Evolutionary conservation across 2,888 invertebrate genomes (phyloP).

Genomic region (Ormyrus rosae): DNA sequence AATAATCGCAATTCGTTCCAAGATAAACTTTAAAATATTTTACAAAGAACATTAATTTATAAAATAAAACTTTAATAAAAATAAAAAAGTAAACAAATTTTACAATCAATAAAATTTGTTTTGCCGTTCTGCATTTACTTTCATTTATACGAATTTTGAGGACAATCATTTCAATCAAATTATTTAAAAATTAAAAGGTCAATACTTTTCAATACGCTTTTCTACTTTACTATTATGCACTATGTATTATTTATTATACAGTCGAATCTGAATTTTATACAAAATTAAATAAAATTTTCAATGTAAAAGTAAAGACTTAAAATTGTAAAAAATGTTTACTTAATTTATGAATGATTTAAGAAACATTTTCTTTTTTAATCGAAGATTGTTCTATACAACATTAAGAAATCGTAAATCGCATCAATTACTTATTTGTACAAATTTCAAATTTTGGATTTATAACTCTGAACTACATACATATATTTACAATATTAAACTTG

Average conservation of each 20-base stretch:
- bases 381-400: conserved; percentile 24
- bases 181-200: not conserved
- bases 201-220: not conserved
- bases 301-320: not conserved
- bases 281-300: conserved; percentile 13
- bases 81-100: too few species aligned
- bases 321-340: not conserved
- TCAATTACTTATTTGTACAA: conserved; percentile 30
- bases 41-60: too few species aligned
- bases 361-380: not conserved
- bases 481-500: conserved; percentile 26
- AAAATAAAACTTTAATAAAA: too few species aligned
- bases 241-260: conserved; percentile 4
- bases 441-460: conserved; percentile 26
- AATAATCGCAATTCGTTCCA: too few species aligned
- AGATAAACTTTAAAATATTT: too few species aligned
- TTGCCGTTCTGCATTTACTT: too few species aligned
- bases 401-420: conserved; percentile 8
- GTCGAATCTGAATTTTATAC: conserved; percentile 25
- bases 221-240: conserved; percentile 28
- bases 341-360: not conserved
- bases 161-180: too few species aligned
- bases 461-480: conserved; percentile 28
- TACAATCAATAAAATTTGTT: too few species aligned
- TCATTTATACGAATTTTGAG: too few species aligned